A percentile compares a stretch with the other conserved stretches of the same genome.
phyloP scores from a whole-genome alignment of 2,113 vertebrate genomes.

The Phylloscopus trochiloides region DNA sequence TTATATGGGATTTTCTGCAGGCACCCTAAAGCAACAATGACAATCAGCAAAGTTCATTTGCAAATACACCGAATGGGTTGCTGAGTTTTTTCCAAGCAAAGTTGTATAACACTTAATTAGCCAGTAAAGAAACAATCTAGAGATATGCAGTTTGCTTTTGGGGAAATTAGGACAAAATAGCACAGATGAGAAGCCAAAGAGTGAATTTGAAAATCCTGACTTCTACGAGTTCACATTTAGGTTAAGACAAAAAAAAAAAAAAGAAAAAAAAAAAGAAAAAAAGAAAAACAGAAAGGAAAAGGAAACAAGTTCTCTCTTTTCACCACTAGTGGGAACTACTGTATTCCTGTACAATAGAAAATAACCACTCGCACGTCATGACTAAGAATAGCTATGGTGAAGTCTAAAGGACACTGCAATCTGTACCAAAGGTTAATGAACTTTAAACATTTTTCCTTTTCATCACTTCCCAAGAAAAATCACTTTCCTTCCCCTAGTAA shows the following conservation, averaged over 20 bases:
- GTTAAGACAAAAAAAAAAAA: not conserved
- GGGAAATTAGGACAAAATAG: not conserved
- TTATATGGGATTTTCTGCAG: conserved; percentile 4
- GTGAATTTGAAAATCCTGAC: not conserved
- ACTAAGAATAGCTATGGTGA: conserved; percentile 62
- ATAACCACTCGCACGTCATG: not conserved
- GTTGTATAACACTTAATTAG: conserved; percentile 16
- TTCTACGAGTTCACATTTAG: not conserved
- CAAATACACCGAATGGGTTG: not conserved
- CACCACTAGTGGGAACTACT: conserved; percentile 73
- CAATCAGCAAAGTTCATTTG: conserved; percentile 3
- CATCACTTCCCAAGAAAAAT: conserved; percentile 44
- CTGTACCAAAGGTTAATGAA: conserved; percentile 68
- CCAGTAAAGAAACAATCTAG: conserved; percentile 14
- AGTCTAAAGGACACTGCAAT: conserved; percentile 55
- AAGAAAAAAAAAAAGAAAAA: not conserved
- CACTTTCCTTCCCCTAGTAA: conserved; percentile 2
- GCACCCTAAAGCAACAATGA: conserved; percentile 27
- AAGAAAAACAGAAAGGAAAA: not conserved
- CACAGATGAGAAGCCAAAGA: not conserved
- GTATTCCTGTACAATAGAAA: conserved; percentile 38
- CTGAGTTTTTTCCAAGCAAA: conserved; percentile 15
- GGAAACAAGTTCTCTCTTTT: conserved; percentile 9
- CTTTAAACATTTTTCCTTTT: conserved; percentile 55
- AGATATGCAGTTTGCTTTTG: conserved; percentile 11